Base-by-base conservation (phyloP, 2,113 vertebrate genomes). In the Apeltes quadracus region DNA sequence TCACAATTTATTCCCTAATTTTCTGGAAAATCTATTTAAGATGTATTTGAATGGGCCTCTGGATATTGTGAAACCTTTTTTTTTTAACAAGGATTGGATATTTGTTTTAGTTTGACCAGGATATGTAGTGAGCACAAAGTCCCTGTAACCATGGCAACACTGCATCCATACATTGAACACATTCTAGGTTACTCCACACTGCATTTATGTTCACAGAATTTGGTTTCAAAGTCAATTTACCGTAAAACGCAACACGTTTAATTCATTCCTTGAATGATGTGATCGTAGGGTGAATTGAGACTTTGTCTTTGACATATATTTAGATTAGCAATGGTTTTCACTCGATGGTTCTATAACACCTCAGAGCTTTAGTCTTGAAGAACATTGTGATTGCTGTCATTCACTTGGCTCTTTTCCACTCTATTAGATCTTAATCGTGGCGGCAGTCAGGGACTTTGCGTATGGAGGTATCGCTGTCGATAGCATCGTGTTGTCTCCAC, bases 391-490 rank as follows among this genome's bases (percentile, higher is more conserved):
- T 51, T 13, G 15, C 12, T 59, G 5, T 44, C 15, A 34, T 48
- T 3, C 23, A 53, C 73, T 25, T 5, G 0, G 15, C 6, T 12
- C 1, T 16, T 51, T 22, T 53, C 16, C 29, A 13, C 27, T 70
- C 0, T 22, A 16, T 61, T 14, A 98, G 97, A 94, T 98, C 82
- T 7, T 97, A 46, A 89, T 99, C 1, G 89, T 93, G 15, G 96
- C 93, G 3, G 84, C 92, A 14, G 82, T 94, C 0, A 88, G 92
- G 50, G 66, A 89, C 0, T 59, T 91, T 1, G 36, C 63, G 0
- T 78, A 88, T 0, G 95, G 95, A 1, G 91, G 92, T 0, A 82
- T 98, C 15, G 96, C 94, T 2, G 74, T 99, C 0, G 97, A 99
- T 34, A 96, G 95, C 84, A 94, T 98, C 50, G 86, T 93, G 25